Evolutionary conservation across 2,797 vertebrate species (phyloP).

Genomic region (Lithobates sylvaticus): DNA sequence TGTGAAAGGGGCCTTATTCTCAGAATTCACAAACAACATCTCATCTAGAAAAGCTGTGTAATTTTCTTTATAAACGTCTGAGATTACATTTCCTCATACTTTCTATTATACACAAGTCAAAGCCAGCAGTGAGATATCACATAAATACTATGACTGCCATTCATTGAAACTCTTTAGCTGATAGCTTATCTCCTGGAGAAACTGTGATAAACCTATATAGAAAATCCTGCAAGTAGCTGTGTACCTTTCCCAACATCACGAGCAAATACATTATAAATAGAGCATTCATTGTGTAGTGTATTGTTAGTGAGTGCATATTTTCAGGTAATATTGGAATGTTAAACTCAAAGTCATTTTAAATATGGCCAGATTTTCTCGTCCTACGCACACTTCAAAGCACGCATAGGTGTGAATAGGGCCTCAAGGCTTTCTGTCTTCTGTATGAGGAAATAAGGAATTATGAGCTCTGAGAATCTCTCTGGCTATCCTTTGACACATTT

Average conservation of each 20-base stretch:
- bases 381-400: no score
- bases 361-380: no score
- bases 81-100: conserved; percentile 19
- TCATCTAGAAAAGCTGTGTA: neutral
- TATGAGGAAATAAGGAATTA: no score
- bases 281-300: neutral
- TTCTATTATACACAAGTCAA: neutral
- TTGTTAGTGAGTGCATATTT: no score
- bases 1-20: neutral
- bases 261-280: neutral
- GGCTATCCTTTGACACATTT: no score
- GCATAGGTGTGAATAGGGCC: no score
- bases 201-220: neutral
- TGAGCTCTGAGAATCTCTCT: no score
- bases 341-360: no score
- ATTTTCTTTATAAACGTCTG: neutral
- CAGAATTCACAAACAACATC: neutral
- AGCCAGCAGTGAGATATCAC: conserved; percentile 3
- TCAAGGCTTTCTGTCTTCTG: no score
- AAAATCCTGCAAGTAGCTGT: neutral
- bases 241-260: neutral
- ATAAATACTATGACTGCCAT: conserved; percentile 14
- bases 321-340: no score
- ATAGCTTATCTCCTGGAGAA: conserved; percentile 7
- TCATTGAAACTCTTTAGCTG: conserved; percentile 14